Base-by-base conservation (phyloP, 2,888 invertebrate species). In the Lasioglossum oenotherae region DNA sequence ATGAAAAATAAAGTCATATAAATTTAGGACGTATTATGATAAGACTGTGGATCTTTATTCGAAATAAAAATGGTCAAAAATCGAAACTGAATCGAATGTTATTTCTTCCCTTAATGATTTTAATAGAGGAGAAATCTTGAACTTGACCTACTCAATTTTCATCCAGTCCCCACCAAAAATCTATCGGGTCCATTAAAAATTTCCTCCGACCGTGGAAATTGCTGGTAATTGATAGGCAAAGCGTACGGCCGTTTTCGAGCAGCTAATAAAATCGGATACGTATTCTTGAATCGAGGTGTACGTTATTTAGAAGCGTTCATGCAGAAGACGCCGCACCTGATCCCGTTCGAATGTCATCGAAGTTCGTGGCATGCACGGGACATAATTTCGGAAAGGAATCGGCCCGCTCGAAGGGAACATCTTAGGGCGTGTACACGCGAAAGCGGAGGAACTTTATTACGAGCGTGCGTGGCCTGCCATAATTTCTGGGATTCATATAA, bases 401-500 rank as follows among this genome's bases (percentile, higher is more conserved):
- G 87, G 69, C 60, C n/a, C 41, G 49, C 41, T 16, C 49, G 53
- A 73, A 74, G 78, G 71, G 74, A 75, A 76, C 85, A 81, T 78
- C 77, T 85, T 41, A 75, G 77, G 84, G 67, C 72, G 71, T 64
- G 81, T 64, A 73, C 41, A 23, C 19, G 44, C 69, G 23, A 35
- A 74, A 35, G 78, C 53, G 46, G 84, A 81, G 80, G 78, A 87
- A 90, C 90, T 92, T 92, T 92, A 92, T 92, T 89, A 89, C 91
- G 82, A 83, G 88, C 85, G 88, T 90, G 89, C 91, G 85, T 82
- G 86, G 87, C 83, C 82, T 89, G 84, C 91, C 92, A 92, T 92
- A 92, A 93, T 93, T 93, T 92, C 90, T 87, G 85, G 92, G 92
- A 92, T 92, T 90, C 91, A 87, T 90, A 87, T 87, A 90, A 90